A percentile compares a stretch with the other conserved stretches of the same genome.
Conservation (phyloP, 2,113 vertebrate species). For the Trichomycterus rosablanca region DNA sequence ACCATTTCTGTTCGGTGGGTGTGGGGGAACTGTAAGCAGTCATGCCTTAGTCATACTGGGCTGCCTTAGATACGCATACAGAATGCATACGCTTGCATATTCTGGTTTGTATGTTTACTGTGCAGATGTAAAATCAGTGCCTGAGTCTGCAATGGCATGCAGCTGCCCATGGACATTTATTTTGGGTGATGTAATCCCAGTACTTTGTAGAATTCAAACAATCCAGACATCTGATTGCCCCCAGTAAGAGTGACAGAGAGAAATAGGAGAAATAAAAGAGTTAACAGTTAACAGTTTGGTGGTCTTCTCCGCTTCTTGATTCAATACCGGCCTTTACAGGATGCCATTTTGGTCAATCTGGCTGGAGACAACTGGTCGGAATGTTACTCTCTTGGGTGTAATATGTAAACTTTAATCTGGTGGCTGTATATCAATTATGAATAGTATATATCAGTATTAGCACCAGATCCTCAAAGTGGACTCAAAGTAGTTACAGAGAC, state of each 20-base stretch:
- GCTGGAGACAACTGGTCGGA: background rate
- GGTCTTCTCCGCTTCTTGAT: background rate
- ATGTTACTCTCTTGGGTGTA: background rate
- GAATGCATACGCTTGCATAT: background rate
- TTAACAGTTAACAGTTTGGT: background rate
- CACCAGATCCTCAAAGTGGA: background rate
- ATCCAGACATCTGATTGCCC: conserved; percentile 8
- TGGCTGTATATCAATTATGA: background rate
- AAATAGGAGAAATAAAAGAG: background rate
- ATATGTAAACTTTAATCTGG: background rate
- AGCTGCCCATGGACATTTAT: conserved; percentile 48
- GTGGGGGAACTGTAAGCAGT: background rate
- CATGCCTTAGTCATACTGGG: conserved; percentile 14
- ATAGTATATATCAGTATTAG: too few relatives aligned
- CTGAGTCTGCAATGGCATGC: conserved; percentile 48
- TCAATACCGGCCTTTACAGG: background rate
- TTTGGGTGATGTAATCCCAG: conserved; percentile 64
- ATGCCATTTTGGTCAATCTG: background rate
- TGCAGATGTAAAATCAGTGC: background rate
- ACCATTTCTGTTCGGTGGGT: conserved; percentile 23
- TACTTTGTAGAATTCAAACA: conserved; percentile 58
- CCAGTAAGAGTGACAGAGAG: background rate
- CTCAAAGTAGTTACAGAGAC: background rate
- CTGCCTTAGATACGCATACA: background rate
- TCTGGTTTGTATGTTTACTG: conserved; percentile 36